phyloP scores from a whole-genome alignment of 2,888 invertebrate genomes.

The Rhingia campestris region DNA sequence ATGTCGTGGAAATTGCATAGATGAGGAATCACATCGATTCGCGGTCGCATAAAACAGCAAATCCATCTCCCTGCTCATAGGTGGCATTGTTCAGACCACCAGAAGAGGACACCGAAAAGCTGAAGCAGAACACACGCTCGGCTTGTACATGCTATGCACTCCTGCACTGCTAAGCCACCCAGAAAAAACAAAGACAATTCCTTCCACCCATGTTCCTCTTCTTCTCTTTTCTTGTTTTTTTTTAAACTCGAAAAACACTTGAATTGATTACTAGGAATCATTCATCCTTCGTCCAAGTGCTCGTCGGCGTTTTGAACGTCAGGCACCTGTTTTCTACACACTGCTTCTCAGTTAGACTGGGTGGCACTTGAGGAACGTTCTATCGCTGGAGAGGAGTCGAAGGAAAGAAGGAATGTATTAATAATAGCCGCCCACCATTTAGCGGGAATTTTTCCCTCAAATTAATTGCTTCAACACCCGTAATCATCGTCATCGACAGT shows the following conservation, averaged over 20 bases:
- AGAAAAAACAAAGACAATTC: slow-evolving; percentile 57
- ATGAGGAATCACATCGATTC: slow-evolving; percentile 5
- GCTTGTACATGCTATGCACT: not conserved
- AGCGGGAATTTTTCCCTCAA: slow-evolving; percentile 60
- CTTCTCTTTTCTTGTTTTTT: not conserved
- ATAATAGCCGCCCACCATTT: slow-evolving; percentile 70
- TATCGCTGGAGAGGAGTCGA: not conserved
- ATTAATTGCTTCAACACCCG: slow-evolving; percentile 70
- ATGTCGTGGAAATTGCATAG: slow-evolving; percentile 33
- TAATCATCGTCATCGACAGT: slow-evolving; percentile 53
- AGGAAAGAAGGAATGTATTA: slow-evolving; percentile 30
- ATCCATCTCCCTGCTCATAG: slow-evolving; percentile 34
- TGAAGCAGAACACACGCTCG: slow-evolving; percentile 5
- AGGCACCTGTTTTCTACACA: slow-evolving; percentile 54
- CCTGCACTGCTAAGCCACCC: not conserved
- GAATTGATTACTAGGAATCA: slow-evolving; percentile 73
- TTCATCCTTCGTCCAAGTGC: slow-evolving; percentile 58
- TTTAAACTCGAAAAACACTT: slow-evolving; percentile 49
- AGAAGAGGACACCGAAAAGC: slow-evolving; percentile 43
- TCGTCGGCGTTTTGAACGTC: slow-evolving; percentile 39
- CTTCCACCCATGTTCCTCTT: not conserved
- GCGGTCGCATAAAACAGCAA: slow-evolving; percentile 28
- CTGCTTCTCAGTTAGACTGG: slow-evolving; percentile 9
- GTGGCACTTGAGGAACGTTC: slow-evolving; percentile 46
- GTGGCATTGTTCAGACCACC: slow-evolving; percentile 62